A percentile compares a stretch with the other conserved stretches of the same genome.
These are phyloP conservation scores for Piprites chloris DNA, from an alignment of 2,113 vertebrate genomes.

Conservation along the genomic window DNA sequence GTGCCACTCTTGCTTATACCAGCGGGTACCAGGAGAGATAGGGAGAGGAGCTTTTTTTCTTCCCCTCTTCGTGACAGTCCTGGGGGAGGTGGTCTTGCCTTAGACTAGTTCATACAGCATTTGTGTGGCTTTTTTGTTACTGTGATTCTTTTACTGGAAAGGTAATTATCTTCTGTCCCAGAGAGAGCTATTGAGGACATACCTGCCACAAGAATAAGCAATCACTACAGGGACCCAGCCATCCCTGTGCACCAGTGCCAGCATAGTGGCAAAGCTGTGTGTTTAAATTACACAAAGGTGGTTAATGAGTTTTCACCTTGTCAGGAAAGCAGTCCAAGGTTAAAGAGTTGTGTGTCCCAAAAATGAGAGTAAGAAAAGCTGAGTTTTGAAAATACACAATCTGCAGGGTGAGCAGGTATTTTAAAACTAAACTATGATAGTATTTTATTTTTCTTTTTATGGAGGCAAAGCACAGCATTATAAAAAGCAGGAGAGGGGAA, in stretches of 20 bases:
- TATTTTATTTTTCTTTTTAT: constrained; percentile 37
- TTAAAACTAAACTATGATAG: neutral
- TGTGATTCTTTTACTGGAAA: constrained; percentile 16
- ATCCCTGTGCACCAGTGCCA: neutral
- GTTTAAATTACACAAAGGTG: neutral
- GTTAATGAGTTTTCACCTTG: constrained; percentile 5
- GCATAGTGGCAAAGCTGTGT: neutral
- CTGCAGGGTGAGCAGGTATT: neutral
- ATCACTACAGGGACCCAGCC: neutral
- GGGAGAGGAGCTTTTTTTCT: neutral
- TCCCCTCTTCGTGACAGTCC: neutral
- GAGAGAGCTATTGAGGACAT: constrained; percentile 41
- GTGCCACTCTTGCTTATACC: accelerated
- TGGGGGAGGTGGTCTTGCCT: neutral
- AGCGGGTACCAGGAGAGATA: neutral
- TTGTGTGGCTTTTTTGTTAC: neutral
- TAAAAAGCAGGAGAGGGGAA: neutral
- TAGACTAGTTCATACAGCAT: neutral
- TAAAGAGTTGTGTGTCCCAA: constrained; percentile 18
- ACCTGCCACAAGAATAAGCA: neutral
- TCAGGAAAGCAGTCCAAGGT: constrained; percentile 10
- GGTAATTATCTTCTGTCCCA: constrained; percentile 25
- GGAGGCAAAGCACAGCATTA: neutral
- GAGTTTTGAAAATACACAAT: constrained; percentile 10
- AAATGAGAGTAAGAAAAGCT: neutral